A percentile compares a stretch with the other conserved stretches of the same genome.
Conservation (phyloP, 2,797 vertebrate genomes). For the Margarornis squamiger region DNA sequence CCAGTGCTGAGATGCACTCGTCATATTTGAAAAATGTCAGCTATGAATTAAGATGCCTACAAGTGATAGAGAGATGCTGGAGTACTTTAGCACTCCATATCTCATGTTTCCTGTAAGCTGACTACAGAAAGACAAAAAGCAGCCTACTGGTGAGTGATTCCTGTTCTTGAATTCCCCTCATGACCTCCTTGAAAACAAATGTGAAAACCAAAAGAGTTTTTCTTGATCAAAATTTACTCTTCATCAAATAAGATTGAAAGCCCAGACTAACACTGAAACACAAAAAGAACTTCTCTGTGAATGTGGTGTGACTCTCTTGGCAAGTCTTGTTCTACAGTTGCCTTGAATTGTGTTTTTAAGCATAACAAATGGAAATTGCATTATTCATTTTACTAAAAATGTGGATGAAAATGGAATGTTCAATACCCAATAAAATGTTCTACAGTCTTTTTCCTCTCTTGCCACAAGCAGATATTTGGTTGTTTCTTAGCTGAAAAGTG, state of each 20-base stretch:
- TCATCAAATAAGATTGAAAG: background rate
- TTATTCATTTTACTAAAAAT: background rate
- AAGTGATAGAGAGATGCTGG: background rate
- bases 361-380: background rate
- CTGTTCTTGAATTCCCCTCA: background rate
- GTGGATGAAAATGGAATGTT: background rate
- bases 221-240: background rate
- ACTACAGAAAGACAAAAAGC: background rate
- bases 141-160: background rate
- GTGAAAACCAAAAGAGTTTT: background rate
- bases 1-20: background rate
- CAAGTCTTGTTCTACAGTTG: background rate
- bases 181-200: background rate
- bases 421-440: background rate
- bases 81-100: background rate
- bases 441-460: background rate
- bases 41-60: background rate
- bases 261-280: background rate
- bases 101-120: background rate
- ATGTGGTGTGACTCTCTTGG: background rate
- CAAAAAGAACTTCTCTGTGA: background rate
- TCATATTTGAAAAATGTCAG: background rate
- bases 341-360: background rate
- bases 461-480: background rate
- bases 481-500: background rate